Evolutionary conservation across 2,888 invertebrate genomes (phyloP).

Genomic region (Dugesia japonica): DNA sequence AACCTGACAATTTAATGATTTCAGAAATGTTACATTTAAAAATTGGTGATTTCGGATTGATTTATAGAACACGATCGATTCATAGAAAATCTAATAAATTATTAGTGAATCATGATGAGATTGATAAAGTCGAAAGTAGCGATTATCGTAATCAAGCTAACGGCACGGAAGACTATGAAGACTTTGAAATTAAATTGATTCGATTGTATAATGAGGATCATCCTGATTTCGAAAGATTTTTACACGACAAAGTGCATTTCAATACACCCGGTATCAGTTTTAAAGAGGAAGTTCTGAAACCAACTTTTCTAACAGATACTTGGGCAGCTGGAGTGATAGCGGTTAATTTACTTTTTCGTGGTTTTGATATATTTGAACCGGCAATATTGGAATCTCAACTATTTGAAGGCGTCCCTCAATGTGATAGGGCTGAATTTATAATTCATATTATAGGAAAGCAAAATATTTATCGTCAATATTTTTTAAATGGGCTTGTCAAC

Average conservation of each 20-base stretch:
- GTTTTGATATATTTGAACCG: neutral
- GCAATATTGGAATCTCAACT: neutral
- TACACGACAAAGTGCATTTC: neutral
- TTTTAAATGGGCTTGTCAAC: neutral
- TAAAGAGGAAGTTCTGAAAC: neutral
- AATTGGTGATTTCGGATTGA: neutral
- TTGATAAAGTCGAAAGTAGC: neutral
- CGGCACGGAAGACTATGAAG: neutral
- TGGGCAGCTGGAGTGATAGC: neutral
- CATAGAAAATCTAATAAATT: neutral
- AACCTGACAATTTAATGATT: neutral
- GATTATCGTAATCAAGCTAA: neutral
- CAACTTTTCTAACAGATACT: neutral
- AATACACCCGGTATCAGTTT: neutral
- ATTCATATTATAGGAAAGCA: neutral
- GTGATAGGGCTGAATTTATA: neutral
- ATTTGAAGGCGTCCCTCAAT: neutral
- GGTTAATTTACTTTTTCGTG: neutral
- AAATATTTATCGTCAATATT: neutral
- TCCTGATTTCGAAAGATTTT: neutral
- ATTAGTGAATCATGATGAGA: neutral
- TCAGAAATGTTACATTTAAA: neutral
- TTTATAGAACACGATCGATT: neutral
- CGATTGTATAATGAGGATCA: neutral
- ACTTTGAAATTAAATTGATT: neutral